Evolutionary conservation across 2,797 vertebrate species (phyloP).

Genomic region (Acrossocheilus wenchowensis): DNA sequence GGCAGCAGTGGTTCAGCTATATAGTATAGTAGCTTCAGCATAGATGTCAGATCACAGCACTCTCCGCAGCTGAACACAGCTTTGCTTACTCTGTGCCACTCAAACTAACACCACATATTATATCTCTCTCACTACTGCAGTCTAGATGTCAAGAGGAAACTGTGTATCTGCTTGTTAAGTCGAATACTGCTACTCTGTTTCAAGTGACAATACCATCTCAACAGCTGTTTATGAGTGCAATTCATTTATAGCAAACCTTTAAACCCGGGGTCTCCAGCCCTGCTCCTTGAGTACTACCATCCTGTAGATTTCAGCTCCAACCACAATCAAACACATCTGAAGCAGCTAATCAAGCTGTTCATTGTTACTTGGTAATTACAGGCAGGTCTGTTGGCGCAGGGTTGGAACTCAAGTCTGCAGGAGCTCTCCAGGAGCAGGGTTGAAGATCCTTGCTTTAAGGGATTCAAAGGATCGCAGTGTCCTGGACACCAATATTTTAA

Average conservation of each 20-base stretch:
- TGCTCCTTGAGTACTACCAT: background rate
- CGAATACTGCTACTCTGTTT: background rate
- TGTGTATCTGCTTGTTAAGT: background rate
- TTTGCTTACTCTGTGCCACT: conserved; percentile 27
- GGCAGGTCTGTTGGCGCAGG: background rate
- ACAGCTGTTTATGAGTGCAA: background rate
- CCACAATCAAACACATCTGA: background rate
- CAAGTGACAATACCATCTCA: background rate
- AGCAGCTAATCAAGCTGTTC: background rate
- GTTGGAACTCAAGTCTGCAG: background rate
- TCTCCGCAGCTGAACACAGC: conserved; percentile 17
- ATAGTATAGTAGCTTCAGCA: conserved; percentile 30
- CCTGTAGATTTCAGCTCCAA: background rate
- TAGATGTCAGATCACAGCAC: conserved; percentile 39
- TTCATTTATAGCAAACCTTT: background rate
- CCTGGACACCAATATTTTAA: background rate
- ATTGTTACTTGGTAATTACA: background rate
- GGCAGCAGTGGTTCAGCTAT: conserved; percentile 36
- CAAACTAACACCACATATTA: conserved; percentile 28
- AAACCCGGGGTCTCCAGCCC: background rate
- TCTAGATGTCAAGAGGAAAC: conserved; percentile 1
- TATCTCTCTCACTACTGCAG: background rate
- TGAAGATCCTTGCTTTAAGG: background rate
- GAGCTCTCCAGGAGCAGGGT: background rate
- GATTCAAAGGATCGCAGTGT: background rate